phyloP scores from a whole-genome alignment of 2,797 vertebrate genomes.

The Astyanax mexicanus region DNA sequence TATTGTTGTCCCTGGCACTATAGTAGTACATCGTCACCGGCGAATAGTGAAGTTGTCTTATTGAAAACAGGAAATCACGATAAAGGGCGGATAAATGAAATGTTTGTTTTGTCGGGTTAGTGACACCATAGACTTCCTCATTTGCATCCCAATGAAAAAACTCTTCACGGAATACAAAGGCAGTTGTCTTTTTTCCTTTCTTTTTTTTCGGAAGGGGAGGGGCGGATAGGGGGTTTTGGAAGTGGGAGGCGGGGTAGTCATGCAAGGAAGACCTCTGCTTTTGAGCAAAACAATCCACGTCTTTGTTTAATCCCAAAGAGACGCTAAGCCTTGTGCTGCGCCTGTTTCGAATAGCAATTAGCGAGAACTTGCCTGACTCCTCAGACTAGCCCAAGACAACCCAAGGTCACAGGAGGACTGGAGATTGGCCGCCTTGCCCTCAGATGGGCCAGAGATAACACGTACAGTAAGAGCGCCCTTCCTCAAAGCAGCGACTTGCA shows the following conservation, averaged over 20 bases:
- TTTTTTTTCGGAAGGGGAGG: background rate
- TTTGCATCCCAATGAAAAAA: slow-evolving; percentile 78
- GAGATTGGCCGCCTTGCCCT: slow-evolving; percentile 2
- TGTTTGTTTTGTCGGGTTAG: slow-evolving; percentile 74
- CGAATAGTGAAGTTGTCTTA: slow-evolving; percentile 74
- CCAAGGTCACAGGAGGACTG: slow-evolving; percentile 1
- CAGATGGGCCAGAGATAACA: slow-evolving; percentile 9
- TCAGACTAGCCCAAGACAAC: slow-evolving; percentile 67
- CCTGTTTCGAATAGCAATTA: slow-evolving; percentile 83
- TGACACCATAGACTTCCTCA: slow-evolving; percentile 62
- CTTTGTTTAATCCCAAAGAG: slow-evolving; percentile 83
- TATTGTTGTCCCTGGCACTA: slow-evolving; percentile 53
- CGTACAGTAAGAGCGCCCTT: slow-evolving; percentile 21
- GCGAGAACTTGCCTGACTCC: slow-evolving; percentile 60
- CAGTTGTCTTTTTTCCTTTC: slow-evolving; percentile 72
- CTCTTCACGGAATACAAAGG: slow-evolving; percentile 79
- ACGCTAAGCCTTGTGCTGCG: slow-evolving; percentile 68
- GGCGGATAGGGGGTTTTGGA: background rate
- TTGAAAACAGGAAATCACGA: slow-evolving; percentile 75
- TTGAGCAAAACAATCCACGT: slow-evolving; percentile 71
- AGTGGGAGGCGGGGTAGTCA: slow-evolving; percentile 36
- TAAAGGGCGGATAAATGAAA: slow-evolving; percentile 73
- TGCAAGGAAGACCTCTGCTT: slow-evolving; percentile 81
- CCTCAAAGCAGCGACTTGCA: slow-evolving; percentile 31
- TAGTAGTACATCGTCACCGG: slow-evolving; percentile 67